These are phyloP conservation scores for Theocolax elegans DNA, from an alignment of 1,140 invertebrate genomes.

Conservation along the genomic window DNA sequence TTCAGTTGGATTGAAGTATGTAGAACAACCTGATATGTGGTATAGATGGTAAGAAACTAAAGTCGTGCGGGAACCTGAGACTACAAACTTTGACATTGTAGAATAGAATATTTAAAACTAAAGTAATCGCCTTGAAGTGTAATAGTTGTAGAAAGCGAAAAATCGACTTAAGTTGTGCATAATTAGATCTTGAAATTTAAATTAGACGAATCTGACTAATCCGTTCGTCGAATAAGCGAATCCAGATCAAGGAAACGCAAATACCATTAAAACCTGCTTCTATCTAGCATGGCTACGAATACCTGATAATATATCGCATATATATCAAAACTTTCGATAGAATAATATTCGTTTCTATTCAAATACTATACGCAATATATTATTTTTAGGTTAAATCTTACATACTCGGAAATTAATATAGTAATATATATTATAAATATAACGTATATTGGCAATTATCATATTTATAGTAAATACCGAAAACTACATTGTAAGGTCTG, in stretches of 20 bases:
- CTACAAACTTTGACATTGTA: slow-evolving; percentile 16
- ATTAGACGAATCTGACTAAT: slow-evolving; percentile 41
- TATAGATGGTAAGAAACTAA: slow-evolving; percentile 18
- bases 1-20: slow-evolving; percentile 12
- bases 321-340: too few species aligned
- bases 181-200: slow-evolving; percentile 43
- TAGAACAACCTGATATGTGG: slow-evolving; percentile 2
- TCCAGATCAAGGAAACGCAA: slow-evolving; percentile 37
- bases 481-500: too few species aligned
- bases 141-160: slow-evolving; percentile 35
- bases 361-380: too few species aligned
- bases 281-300: too few species aligned
- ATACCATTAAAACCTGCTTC: slow-evolving; percentile 15
- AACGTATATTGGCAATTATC: too few species aligned
- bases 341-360: too few species aligned
- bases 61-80: slow-evolving; percentile 1
- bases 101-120: slow-evolving; percentile 36
- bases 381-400: too few species aligned
- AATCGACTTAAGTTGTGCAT: slow-evolving; percentile 30
- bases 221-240: slow-evolving; percentile 26
- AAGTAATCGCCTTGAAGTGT: slow-evolving; percentile 30
- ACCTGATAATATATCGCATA: too few species aligned
- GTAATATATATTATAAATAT: too few species aligned
- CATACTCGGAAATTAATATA: too few species aligned
- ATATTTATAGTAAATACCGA: too few species aligned